These are phyloP conservation scores for Entomobrya proxima DNA, from an alignment of 2,888 invertebrate species.

Conservation along the genomic window DNA sequence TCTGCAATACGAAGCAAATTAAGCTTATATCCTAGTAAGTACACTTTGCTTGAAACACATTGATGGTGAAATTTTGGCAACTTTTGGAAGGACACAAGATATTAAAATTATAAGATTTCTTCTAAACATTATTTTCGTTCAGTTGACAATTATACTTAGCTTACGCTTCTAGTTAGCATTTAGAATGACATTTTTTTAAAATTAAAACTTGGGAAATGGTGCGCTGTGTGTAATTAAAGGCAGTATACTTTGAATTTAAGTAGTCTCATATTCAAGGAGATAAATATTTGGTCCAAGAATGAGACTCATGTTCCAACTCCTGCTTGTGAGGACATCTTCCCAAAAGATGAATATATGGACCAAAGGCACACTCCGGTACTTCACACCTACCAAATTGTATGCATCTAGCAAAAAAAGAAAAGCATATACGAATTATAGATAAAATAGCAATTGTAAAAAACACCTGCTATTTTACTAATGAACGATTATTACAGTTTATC, in stretches of 20 bases:
- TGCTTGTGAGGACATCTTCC: conserved; percentile 81
- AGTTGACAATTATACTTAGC: too few relatives aligned
- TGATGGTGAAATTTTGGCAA: too few relatives aligned
- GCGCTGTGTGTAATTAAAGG: too few relatives aligned
- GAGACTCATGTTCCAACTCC: conserved; percentile 76
- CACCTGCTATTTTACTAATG: not conserved
- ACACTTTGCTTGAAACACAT: too few relatives aligned
- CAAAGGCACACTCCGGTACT: conserved; percentile 84
- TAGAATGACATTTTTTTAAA: too few relatives aligned
- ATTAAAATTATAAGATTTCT: too few relatives aligned
- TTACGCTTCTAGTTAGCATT: too few relatives aligned
- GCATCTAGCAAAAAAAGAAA: conserved; percentile 79
- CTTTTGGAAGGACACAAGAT: too few relatives aligned
- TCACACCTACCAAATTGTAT: conserved; percentile 83
- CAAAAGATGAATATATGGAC: conserved; percentile 81
- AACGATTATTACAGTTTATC: conserved; percentile 81
- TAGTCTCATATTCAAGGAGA: conserved; percentile 36
- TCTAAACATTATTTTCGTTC: too few relatives aligned
- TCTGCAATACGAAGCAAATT: too few relatives aligned
- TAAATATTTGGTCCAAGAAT: conserved; percentile 75
- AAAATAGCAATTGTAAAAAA: not conserved
- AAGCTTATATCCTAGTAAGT: too few relatives aligned
- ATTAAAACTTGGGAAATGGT: too few relatives aligned
- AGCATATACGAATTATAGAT: not conserved
- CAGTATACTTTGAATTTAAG: not conserved